Base-by-base conservation (phyloP, 1,140 invertebrate genomes). In the Panulirus ornatus region DNA sequence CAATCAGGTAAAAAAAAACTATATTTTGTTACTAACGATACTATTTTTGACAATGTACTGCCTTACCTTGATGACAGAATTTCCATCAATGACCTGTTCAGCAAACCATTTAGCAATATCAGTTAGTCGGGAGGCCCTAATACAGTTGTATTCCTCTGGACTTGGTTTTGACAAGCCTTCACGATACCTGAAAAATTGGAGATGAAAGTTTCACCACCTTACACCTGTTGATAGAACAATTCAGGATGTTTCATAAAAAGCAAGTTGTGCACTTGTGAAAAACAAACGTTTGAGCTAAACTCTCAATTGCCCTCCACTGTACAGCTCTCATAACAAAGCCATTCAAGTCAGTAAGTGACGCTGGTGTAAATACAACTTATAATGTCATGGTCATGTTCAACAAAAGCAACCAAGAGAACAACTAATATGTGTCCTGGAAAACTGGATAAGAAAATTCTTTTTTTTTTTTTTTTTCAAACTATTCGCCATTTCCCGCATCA, bases 141-240 rank as follows among this genome's bases (percentile, higher is more conserved):
- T 73, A 66, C 58, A 73, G 40, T 86, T 91, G 70, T 91, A 91
- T 63, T 91, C 84, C 40, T 87, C 84, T 22, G 90, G 90, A 82
- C 84, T 91, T 73, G 79, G 84, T n/a, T 82, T 85, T 42, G 75
- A 86, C 3, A 86, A 79, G n/a, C 90, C 84, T 86, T 91, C 90
- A 42, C 90, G 79, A n/a, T 91, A 91, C 47, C 90, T 91, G 78
- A 79, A 91, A 83, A 58, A n/a, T n/a, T n/a, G n/a, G n/a, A n/a
- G n/a, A n/a, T n/a, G n/a, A n/a, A n/a, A n/a, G n/a, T n/a, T n/a
- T n/a, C n/a, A n/a, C n/a, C n/a, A n/a, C n/a, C n/a, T n/a, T n/a
- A n/a, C n/a, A n/a, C n/a, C n/a, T n/a, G n/a, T n/a, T n/a, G n/a
- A 22, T 58, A 47, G 2, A 82, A 16, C 44, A 44, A 51, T n/a